Evolutionary conservation across 2,888 invertebrate species (phyloP).

Genomic region (Drosophila quinaria): DNA sequence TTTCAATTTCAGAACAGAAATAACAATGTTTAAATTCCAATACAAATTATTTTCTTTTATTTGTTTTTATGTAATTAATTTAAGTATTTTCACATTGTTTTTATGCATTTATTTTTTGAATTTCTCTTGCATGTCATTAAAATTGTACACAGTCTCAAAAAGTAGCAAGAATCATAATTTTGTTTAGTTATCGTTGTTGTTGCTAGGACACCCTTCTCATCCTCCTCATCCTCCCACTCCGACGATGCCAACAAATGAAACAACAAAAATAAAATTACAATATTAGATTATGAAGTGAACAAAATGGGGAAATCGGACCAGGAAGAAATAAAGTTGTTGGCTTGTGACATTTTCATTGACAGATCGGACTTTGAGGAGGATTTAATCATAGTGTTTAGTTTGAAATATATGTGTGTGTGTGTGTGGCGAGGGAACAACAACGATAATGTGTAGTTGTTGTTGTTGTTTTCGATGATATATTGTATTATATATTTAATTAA

Average conservation of each 20-base stretch:
- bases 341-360: not conserved
- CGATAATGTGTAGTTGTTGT: conserved; percentile 9
- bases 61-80: conserved; percentile 62
- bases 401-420: conserved; percentile 42
- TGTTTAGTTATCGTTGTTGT: conserved; percentile 42
- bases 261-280: conserved; percentile 65
- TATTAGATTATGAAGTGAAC: conserved; percentile 44
- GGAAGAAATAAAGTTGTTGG: conserved; percentile 5
- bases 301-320: not conserved
- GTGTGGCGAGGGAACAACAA: conserved; percentile 23
- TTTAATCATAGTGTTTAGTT: conserved; percentile 33
- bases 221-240: not conserved
- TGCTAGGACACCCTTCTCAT: conserved; percentile 47
- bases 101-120: conserved; percentile 42
- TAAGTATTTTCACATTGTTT: conserved; percentile 64
- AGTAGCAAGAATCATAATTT: conserved; percentile 73
- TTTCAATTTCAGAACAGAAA: conserved; percentile 1
- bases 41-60: conserved; percentile 67
- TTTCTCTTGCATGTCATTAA: conserved; percentile 71
- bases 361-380: conserved; percentile 18
- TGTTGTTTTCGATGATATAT: not conserved
- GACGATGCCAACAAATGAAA: conserved; percentile 58
- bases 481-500: conserved; percentile 29
- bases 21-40: conserved; percentile 31
- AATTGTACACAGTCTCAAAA: conserved; percentile 81